Percentiles rank a stretch among this genome's conserved stretches.
Evolutionary conservation across 2,797 vertebrate species (phyloP).

Genomic region (Artibeus lituratus): DNA sequence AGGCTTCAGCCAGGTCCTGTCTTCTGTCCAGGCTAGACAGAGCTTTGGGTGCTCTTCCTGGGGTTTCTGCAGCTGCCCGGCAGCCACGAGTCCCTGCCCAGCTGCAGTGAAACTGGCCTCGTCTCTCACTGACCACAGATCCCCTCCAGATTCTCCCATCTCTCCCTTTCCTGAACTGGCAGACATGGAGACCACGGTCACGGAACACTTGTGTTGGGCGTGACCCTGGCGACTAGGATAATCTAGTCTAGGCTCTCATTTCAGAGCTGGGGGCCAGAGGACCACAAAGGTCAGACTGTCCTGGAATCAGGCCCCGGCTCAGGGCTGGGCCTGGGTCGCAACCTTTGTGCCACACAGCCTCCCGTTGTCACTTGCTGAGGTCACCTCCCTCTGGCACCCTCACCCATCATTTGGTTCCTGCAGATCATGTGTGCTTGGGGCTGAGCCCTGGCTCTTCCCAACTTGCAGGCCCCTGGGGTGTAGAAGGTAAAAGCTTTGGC

Average conservation of each 20-base stretch:
- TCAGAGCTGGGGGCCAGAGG: background rate
- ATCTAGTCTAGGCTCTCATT: background rate
- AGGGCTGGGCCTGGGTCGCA: background rate
- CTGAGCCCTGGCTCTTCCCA: background rate
- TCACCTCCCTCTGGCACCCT: background rate
- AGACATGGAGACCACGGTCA: background rate
- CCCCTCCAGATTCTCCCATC: background rate
- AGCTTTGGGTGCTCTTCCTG: background rate
- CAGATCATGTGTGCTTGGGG: background rate
- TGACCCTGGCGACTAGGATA: background rate
- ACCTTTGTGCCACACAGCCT: background rate
- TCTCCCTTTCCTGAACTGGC: background rate
- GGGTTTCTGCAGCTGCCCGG: background rate
- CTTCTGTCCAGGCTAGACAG: background rate
- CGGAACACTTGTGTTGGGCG: background rate
- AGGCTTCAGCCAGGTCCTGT: background rate
- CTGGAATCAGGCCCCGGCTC: background rate
- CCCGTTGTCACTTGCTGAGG: fast-evolving
- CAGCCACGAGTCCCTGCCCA: background rate
- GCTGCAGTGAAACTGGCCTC: background rate
- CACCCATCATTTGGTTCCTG: background rate
- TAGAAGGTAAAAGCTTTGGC: background rate
- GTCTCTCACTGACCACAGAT: background rate
- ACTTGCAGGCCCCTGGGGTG: fast-evolving
- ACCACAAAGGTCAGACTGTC: background rate